Percentiles rank a stretch among this genome's conserved stretches.
Evolutionary conservation across 2,888 invertebrate genomes (phyloP).

Genomic region (Leptinotarsa peninsularis): DNA sequence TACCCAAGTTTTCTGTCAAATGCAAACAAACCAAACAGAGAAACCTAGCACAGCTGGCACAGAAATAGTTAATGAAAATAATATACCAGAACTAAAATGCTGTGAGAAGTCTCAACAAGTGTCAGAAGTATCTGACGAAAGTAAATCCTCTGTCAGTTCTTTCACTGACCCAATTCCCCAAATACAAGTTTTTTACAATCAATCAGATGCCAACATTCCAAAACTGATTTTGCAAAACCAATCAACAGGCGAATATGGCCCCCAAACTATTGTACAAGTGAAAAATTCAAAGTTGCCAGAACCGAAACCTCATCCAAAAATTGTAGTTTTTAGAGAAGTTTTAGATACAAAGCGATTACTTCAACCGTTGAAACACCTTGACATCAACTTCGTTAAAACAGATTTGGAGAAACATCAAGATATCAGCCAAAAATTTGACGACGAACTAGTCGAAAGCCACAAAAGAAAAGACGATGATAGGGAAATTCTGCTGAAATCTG

Average conservation of each 20-base stretch:
- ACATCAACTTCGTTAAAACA: slow-evolving; percentile 20
- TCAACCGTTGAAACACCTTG: slow-evolving; percentile 41
- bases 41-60: slow-evolving; percentile 3
- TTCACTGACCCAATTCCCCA: slow-evolving; percentile 14
- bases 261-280: slow-evolving; percentile 21
- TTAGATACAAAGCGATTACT: slow-evolving; percentile 31
- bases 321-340: slow-evolving; percentile 41
- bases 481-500: slow-evolving; percentile 48
- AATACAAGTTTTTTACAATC: slow-evolving; percentile 33
- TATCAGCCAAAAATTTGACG: background rate
- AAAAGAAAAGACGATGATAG: slow-evolving; percentile 30
- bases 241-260: slow-evolving; percentile 22
- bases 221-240: slow-evolving; percentile 26
- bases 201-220: slow-evolving; percentile 20
- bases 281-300: slow-evolving; percentile 8
- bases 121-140: slow-evolving; percentile 4
- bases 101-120: slow-evolving; percentile 17
- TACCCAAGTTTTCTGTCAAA: slow-evolving; percentile 35
- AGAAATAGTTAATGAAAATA: slow-evolving; percentile 8
- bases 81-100: background rate
- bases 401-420: slow-evolving; percentile 3
- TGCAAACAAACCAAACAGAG: background rate
- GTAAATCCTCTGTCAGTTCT: slow-evolving; percentile 11
- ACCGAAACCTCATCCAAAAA: slow-evolving; percentile 28
- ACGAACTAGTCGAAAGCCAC: slow-evolving; percentile 2